Base-by-base conservation (phyloP, 2,888 invertebrate genomes). In the Chrysolina americana region DNA sequence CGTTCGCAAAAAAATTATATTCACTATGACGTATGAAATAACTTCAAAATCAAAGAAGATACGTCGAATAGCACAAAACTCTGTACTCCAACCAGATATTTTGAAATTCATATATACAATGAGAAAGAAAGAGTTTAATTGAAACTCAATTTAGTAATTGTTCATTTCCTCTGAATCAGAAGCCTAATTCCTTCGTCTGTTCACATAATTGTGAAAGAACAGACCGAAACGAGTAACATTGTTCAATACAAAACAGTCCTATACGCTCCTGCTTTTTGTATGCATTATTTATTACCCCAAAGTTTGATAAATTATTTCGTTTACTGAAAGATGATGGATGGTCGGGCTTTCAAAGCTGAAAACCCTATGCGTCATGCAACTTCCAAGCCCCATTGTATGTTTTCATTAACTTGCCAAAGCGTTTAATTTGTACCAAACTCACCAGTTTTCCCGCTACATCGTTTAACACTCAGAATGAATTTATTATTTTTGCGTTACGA, bases 261-360 rank as follows among this genome's bases (percentile, higher is more conserved):
- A 41, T 17, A 68, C 68, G 68, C 19, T 68, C 28, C 68, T 50
- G 68, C 68, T 68, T 79, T 79, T 77, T 77, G 76, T 78, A 71
- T 74, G 76, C 78, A 80, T 79, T 80, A 80, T 79, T 79, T 79
- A 79, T 78, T 74, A 76, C 73, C 65, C 75, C 70, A 65, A 73
- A 69, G 68, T 78, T 79, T 81, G 81, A 80, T 81, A 80, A 80
- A 81, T 81, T 80, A 78, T 79, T 78, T 76, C 76, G 79, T 78
- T 76, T 74, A 72, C 75, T 63, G 71, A 64, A 48, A 74, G 73
- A 81, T 81, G 81, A 81, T 81, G 80, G 80, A 81, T 81, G 80
- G 74, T 59, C 68, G 47, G 68, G 53, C 71, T 70, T 71, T 70
- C 73, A 71, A 78, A 80, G 79, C 79, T 79, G 80, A 79, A 81